Conservation (phyloP, 1,140 invertebrate species). For the Panulirus ornatus region DNA sequence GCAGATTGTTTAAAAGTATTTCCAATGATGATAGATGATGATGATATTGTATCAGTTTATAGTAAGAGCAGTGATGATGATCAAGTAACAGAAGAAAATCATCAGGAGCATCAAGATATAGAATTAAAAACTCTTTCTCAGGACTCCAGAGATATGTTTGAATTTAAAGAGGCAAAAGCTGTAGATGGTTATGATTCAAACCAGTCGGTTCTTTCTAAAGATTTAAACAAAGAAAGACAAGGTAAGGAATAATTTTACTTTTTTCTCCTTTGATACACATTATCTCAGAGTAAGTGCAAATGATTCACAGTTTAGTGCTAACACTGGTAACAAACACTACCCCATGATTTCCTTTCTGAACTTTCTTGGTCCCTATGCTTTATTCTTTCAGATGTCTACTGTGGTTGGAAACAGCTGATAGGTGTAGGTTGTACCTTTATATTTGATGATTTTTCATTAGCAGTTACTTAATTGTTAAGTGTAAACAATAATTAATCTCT, state of each 20-base stretch:
- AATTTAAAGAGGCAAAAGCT: not conserved
- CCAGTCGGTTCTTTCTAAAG: not conserved
- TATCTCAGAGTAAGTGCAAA: too few species aligned
- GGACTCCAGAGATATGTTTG: not conserved
- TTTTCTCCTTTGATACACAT: too few species aligned
- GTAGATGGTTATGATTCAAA: not conserved
- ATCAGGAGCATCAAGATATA: not conserved
- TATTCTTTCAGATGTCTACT: too few species aligned
- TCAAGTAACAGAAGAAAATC: not conserved
- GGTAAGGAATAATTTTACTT: constrained; percentile 8
- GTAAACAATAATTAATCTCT: too few species aligned
- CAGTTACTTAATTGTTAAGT: too few species aligned
- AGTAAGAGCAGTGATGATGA: not conserved
- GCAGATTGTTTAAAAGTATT: constrained; percentile 68
- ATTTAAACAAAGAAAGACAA: not conserved
- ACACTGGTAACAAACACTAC: too few species aligned
- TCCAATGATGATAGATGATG: constrained; percentile 5
- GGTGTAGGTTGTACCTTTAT: too few species aligned
- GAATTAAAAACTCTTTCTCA: not conserved
- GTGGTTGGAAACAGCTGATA: too few species aligned
- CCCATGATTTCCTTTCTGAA: too few species aligned
- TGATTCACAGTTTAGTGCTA: too few species aligned
- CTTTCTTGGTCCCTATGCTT: too few species aligned
- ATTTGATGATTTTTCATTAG: too few species aligned
- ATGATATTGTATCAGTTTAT: not conserved